phyloP scores from a whole-genome alignment of 1,140 invertebrate genomes.

The Rhagoletis zephyria region DNA sequence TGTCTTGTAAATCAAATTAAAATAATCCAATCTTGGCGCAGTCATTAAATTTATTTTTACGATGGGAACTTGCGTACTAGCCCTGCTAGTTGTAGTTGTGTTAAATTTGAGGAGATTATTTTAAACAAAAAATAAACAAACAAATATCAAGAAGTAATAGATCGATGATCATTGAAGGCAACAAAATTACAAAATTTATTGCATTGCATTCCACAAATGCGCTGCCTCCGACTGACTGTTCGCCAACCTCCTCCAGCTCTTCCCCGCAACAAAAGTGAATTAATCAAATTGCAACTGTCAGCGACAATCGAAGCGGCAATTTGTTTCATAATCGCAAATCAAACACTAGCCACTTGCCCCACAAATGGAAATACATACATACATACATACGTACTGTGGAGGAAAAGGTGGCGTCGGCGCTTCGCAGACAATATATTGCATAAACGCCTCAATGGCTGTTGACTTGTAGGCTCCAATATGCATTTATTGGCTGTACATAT shows the following conservation, averaged over 20 bases:
- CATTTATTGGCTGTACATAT: neutral
- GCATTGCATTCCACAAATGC: neutral
- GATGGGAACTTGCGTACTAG: neutral
- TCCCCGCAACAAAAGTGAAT: neutral
- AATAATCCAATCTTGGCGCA: constrained; percentile 6
- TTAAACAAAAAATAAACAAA: neutral
- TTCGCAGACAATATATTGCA: constrained; percentile 11
- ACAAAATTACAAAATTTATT: neutral
- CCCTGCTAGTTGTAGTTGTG: too few species aligned
- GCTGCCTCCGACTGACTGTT: neutral
- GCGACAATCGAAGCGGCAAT: constrained; percentile 44
- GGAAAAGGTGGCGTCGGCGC: neutral
- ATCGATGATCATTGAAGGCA: neutral
- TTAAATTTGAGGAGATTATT: neutral
- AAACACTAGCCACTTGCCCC: constrained; percentile 30
- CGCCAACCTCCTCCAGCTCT: neutral
- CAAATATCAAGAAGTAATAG: neutral
- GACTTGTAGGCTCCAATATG: neutral
- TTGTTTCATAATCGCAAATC: constrained; percentile 52
- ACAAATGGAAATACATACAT: neutral
- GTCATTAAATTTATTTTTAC: constrained; percentile 15
- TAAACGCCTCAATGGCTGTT: neutral
- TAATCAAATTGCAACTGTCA: constrained; percentile 52
- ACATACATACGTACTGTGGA: neutral
- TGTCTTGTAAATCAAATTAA: constrained; percentile 45